Base-by-base conservation (phyloP, 1,140 invertebrate species). In the Sinonovacula constricta region DNA sequence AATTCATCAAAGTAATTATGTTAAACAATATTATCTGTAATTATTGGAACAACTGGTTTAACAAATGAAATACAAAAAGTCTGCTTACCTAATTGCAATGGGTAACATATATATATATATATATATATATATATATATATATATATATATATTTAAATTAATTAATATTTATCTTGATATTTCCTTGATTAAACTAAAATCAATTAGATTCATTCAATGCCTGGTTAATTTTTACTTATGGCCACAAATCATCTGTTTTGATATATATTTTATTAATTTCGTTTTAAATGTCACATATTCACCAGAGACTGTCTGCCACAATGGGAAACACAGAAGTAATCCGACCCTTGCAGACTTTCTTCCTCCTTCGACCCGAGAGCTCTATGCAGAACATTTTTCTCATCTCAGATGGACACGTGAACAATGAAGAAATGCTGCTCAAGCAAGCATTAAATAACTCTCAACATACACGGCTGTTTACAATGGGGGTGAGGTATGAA, bases 331-430 rank as follows among this genome's bases (percentile, higher is more conserved):
- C 88, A 24, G 85, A 90, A 31, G 75, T 87, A n/a, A 84, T 81
- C 30, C 54, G 70, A 53, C 85, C 87, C 33, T 76, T 89, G n/a
- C 83, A 85, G 51, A 81, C 83, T 24, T 83, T 83, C 57, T 87
- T 81, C 67, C 81, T 90, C 3, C 77, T 90, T 1, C 84, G 83
- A 57, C 76, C 74, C 4, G 81, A 86, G 34, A 79, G 36, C 33
- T 54, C 63, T 14, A 59, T 80, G 0, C 83, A 85, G 33, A 90
- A 90, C 75, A 67, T 91, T 3, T 83, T 89, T 34, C 78, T 91
- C 0, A 76, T 90, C 22, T 89, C 88, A 53, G 90, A 90, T 78
- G 88, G 90, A 24, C 88, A 91, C 72, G 67, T 91, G 24, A 88
- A 87, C 77, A 85, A 88, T 80, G 70, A 85, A 31, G 83, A 87